A percentile compares a stretch with the other conserved stretches of the same genome.
Evolutionary conservation across 2,888 invertebrate species (phyloP).

Genomic region (Adela reaumurella): DNA sequence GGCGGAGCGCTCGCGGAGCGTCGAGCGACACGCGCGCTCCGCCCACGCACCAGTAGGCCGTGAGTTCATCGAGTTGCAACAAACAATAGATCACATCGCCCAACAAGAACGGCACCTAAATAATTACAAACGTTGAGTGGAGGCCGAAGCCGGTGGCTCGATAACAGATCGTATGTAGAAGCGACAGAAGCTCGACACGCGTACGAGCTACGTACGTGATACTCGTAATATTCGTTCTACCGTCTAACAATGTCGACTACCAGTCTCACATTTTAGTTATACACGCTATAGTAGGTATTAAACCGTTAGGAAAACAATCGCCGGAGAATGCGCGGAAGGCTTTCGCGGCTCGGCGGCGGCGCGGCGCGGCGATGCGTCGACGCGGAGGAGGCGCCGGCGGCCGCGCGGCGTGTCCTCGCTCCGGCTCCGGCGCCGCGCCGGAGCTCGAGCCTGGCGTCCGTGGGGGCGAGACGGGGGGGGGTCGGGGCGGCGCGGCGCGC

Average conservation of each 20-base stretch:
- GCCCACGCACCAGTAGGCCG: not conserved
- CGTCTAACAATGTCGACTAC: conserved; percentile 54
- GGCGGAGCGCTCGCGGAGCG: no score
- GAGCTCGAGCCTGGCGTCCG: conserved; percentile 18
- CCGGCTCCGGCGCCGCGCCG: not conserved
- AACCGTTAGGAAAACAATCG: conserved; percentile 42
- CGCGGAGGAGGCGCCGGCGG: conserved; percentile 14
- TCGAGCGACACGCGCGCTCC: not conserved
- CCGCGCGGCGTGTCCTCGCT: conserved; percentile 14
- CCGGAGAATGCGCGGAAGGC: conserved; percentile 20
- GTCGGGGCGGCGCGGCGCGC: conserved; percentile 21
- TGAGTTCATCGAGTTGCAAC: not conserved
- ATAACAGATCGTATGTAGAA: not conserved
- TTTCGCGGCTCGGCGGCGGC: no score
- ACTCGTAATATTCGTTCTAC: conserved; percentile 39
- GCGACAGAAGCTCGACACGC: not conserved
- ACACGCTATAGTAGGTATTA: conserved; percentile 51
- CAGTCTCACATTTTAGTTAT: conserved; percentile 56
- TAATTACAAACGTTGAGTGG: not conserved
- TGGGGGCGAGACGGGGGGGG: conserved; percentile 21
- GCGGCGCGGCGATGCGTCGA: no score
- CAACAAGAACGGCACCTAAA: not conserved
- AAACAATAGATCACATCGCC: no score
- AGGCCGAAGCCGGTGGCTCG: not conserved
- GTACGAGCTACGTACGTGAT: conserved; percentile 10